These are phyloP conservation scores for Motacilla tschutschensis DNA, from an alignment of 2,113 vertebrate species.

Conservation along the genomic window DNA sequence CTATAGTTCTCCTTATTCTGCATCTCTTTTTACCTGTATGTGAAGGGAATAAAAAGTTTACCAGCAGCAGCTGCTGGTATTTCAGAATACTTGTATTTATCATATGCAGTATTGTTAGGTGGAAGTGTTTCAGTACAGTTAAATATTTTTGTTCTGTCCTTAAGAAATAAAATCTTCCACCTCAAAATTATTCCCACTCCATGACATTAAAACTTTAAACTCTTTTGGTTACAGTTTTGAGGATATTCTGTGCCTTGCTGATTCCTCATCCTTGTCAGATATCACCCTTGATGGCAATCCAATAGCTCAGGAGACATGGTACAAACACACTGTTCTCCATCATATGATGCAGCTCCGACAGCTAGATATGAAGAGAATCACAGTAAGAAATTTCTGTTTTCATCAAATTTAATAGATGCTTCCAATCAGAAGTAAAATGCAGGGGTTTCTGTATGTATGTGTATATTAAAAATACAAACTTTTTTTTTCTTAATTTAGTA, in stretches of 20 bases:
- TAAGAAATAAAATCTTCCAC: not conserved
- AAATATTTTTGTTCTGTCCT: not conserved
- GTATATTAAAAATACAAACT: not conserved
- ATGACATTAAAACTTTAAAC: conserved; percentile 46
- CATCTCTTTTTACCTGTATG: not conserved
- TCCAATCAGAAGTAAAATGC: not conserved
- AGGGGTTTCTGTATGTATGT: not conserved
- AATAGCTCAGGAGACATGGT: conserved; percentile 98
- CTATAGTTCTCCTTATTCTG: not conserved
- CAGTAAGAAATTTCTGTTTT: conserved; percentile 77
- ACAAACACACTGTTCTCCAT: conserved; percentile 93
- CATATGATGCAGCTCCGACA: conserved; percentile 95
- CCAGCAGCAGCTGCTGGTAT: not conserved
- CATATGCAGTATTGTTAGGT: not conserved
- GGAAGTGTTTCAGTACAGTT: not conserved
- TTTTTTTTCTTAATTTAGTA: not conserved
- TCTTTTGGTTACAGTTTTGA: conserved; percentile 80
- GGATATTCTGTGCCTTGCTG: conserved; percentile 89
- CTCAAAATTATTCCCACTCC: not conserved
- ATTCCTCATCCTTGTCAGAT: conserved; percentile 87
- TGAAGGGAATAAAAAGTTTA: not conserved
- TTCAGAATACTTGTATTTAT: not conserved
- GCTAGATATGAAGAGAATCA: conserved; percentile 98
- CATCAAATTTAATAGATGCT: not conserved
- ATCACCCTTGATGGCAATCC: conserved; percentile 98